Conservation (phyloP, 2,797 vertebrate species). For the Diceros bicornis region DNA sequence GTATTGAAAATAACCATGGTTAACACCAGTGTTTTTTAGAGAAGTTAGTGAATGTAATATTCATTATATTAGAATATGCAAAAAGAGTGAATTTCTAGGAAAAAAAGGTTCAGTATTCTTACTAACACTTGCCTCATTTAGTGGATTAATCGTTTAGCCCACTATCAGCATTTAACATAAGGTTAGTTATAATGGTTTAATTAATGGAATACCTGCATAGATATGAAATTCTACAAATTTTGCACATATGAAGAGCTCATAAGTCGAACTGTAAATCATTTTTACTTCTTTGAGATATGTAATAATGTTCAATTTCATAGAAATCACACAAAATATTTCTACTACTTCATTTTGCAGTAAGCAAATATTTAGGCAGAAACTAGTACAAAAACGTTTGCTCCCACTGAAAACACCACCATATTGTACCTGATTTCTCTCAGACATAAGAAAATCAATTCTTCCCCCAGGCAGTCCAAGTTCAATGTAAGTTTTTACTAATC, state of each 20-base stretch:
- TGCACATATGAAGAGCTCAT: not conserved
- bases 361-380: conserved; percentile 23
- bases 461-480: conserved; percentile 98
- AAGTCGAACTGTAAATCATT: conserved; percentile 33
- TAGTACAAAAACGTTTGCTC: conserved; percentile 53
- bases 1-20: not conserved
- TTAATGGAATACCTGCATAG: conserved; percentile 39
- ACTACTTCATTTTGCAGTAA: conserved; percentile 11
- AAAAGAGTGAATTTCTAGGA: conserved; percentile 20
- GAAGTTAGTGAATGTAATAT: conserved; percentile 33
- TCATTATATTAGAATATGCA: conserved; percentile 48
- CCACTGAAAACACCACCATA: conserved; percentile 32
- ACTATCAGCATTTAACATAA: conserved; percentile 38
- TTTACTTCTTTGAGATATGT: not conserved
- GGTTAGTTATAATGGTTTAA: conserved; percentile 28
- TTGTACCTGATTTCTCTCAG: conserved; percentile 98
- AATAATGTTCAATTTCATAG: conserved; percentile 50
- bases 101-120: conserved; percentile 5
- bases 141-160: not conserved
- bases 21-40: not conserved
- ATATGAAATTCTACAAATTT: conserved; percentile 64
- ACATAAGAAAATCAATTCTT: conserved; percentile 99
- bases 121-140: conserved; percentile 39
- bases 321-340: conserved; percentile 69
- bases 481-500: conserved; percentile 98